Base-by-base conservation (phyloP, 2,113 vertebrate species). In the Cervus canadensis region DNA sequence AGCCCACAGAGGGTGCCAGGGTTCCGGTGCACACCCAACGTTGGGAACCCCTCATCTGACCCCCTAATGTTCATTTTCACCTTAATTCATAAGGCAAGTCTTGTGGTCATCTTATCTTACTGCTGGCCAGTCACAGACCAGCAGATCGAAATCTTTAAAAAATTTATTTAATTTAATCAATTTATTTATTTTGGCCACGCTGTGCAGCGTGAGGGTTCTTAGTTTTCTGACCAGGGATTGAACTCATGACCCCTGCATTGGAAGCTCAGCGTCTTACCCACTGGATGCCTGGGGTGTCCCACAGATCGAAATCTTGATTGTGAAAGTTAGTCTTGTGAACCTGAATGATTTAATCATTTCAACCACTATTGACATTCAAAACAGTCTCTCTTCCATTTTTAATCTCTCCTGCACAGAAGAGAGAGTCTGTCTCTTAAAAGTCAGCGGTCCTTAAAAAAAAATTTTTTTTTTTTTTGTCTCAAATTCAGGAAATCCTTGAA, bases 401-500 rank as follows among this genome's bases (percentile, higher is more conserved):
- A 56, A 17, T 87, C 62, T 76, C 85, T 54, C 28, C 78, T 11
- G 45, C 43, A 4, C 36, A 7, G 23, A 36, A 88, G 76, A 62
- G 62, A 86, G 59, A 40, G 30, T 36, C 30, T 2, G 13, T 11
- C 54, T 76, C 56, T 40, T 60, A 21, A 45, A 60, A 52, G 50
- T 30, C 28, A 28, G 67, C 1, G 48, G 17, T 13, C 10, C 11
- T 30, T 83, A 26, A 83, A 56, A 25, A 54, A 54, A 36, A 25
- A 0, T 36, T 3, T 52, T 5, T 26, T 83, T 52, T 5, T 36
- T 83, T 25, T 21, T 4, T 56, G 5, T 71, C n/a, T 7, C 15
- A 78, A 95, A 96, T 94, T 28, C 83, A 99, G 99, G 99, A 99
- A 97, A 99, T 99, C 91, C 98, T 99, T 5, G 99, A 99, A n/a